Evolutionary conservation across 2,797 vertebrate genomes (phyloP), one percentile per base, ranked within the genome.

Genomic region (Lacerta bilineata): DNA sequence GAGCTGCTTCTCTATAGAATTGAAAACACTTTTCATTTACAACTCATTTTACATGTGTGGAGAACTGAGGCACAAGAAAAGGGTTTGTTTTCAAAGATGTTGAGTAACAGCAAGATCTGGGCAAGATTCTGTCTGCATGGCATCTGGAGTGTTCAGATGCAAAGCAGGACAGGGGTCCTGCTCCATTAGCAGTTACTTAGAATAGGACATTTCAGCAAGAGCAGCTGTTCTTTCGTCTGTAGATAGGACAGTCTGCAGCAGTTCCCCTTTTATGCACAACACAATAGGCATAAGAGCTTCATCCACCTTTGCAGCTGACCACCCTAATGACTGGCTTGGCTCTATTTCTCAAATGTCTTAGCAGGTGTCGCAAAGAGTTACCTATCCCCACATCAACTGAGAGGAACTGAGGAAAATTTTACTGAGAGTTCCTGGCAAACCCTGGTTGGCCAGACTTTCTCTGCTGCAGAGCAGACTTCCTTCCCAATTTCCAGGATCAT

Each of bases 11-110:
- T 13, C 89, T 93, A 59, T 18, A 20, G 71, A 74, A 75, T 36
- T 81, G 43, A 84, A 90, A 87, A 83, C 1, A 36, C 25, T 89
- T 84, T 79, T 66, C 69, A 55, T 68, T 74, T 0, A 0, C 50
- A 90, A 84, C 15, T 43, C 66, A 5, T 13, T 50, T 91, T 85
- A 71, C 69, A 69, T 50, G 80, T 88, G 13, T 17, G 17, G 7
- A 74, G 84, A 90, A 83, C 55, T 87, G 74, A 83, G 66, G 75
- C 88, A 87, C 84, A 61, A 91, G 82, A 83, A 85, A 83, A 81
- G 59, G 50, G 13, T 86, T 85, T 29, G 33, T 88, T 85, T 83
- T 18, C 0, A 39, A 79, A 71, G 66, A 55, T 77, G 75, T 69
- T 23, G 75, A 84, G 64, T 46, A 88, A 59, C 82, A 82, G 76